Evolutionary conservation across 1,140 invertebrate species (phyloP), one percentile per base, ranked within the genome.

Genomic region (Danaus plexippus): DNA sequence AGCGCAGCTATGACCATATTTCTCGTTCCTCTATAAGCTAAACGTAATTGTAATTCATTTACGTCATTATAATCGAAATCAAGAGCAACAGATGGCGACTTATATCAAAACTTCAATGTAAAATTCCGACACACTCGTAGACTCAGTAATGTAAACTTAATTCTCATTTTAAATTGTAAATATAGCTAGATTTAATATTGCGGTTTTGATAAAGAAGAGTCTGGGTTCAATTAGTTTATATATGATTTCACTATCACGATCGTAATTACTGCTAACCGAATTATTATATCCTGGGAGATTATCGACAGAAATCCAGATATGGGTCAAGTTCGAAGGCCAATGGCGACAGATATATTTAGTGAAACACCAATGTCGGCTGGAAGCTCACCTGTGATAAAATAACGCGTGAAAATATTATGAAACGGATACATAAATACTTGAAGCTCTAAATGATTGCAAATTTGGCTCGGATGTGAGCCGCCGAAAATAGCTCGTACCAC

Each of bases 401-500:
- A 47, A 53, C 46, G 47, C 56, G 42, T 67, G 72, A 75, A 77
- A 70, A 44, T 61, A 74, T 85, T 84, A 72, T 78, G 84, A 84
- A 85, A 85, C 71, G 59, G 69, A 63, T 77, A 78, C 77, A 69
- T 81, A 87, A 85, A 87, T 85, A 85, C 70, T 66, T 60, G 69
- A 66, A 75, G 75, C 77, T 70, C 15, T 15, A 15, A 15, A 72
- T 71, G 70, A 80, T 86, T 72, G 83, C 81, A 85, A 85, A 85
- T 85, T 87, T 85, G 82, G 84, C 82, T 70, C 77, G 80, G 71
- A 63, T 67, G 71, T 67, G 73, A 63, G 69, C 54, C 55, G 73
- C 71, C 72, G 54, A 73, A 87, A 87, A 87, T 87, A 87, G 83
- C 53, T 59, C 59, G 66, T 45, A 64, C 69, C 74, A 68, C 64